Evolutionary conservation across 2,888 invertebrate genomes (phyloP).

Genomic region (Drosophila pseudotalamancana): DNA sequence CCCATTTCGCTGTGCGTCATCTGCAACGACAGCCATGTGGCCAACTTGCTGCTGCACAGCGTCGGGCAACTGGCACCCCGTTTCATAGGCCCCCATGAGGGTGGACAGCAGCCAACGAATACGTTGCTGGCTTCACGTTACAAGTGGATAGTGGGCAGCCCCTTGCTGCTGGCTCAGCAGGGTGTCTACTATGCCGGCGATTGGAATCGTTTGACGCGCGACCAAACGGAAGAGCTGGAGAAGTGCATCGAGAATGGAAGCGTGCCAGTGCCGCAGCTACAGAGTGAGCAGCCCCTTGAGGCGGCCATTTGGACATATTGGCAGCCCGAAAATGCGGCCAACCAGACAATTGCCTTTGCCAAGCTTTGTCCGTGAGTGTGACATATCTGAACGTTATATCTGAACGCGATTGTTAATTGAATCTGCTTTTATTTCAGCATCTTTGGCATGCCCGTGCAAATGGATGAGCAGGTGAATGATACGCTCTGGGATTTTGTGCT

Average conservation of each 20-base stretch:
- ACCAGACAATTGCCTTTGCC: conserved; percentile 71
- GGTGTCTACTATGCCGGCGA: conserved; percentile 84
- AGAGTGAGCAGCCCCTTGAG: conserved; percentile 65
- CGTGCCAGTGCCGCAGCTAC: conserved; percentile 42
- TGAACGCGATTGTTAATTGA: no score
- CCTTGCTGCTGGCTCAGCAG: conserved; percentile 81
- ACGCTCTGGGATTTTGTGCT: conserved; percentile 76
- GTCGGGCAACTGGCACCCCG: conserved; percentile 80
- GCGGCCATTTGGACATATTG: conserved; percentile 84
- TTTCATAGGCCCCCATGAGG: conserved; percentile 79
- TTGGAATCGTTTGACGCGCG: conserved; percentile 78
- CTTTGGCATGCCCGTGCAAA: conserved; percentile 82
- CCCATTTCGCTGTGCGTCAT: conserved; percentile 82
- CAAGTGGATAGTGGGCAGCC: conserved; percentile 81
- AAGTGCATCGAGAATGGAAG: conserved; percentile 73
- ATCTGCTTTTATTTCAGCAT: conserved; percentile 80
- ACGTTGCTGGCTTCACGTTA: conserved; percentile 41
- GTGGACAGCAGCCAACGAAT: conserved; percentile 48
- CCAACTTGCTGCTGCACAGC: conserved; percentile 71
- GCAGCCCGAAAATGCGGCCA: conserved; percentile 74
- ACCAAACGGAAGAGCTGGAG: conserved; percentile 67
- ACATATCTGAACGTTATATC: no score
- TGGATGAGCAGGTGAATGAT: conserved; percentile 61
- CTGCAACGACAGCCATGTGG: conserved; percentile 73
- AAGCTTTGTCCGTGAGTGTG: conserved; percentile 82